Evolutionary conservation across 2,797 vertebrate genomes (phyloP).

Genomic region (Spinus olivaceus): DNA sequence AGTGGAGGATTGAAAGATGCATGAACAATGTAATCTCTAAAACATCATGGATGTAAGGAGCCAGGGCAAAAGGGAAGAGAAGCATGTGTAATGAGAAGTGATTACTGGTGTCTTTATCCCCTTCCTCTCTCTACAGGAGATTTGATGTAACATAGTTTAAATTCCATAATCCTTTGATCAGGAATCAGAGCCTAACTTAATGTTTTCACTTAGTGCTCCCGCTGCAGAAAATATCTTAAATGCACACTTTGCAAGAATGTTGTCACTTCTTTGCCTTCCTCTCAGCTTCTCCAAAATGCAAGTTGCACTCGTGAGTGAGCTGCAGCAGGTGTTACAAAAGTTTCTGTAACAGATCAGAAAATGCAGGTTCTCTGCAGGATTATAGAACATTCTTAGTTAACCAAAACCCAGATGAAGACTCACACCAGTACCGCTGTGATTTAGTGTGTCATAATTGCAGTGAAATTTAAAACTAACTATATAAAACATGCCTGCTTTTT

Average conservation of each 20-base stretch:
- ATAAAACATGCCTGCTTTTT: neutral
- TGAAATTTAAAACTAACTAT: neutral
- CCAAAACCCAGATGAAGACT: neutral
- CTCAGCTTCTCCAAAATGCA: neutral
- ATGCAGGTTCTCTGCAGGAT: neutral
- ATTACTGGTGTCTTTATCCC: neutral
- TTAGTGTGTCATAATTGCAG: neutral
- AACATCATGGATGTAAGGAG: neutral
- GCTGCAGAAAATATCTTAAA: neutral
- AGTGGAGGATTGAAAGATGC: neutral
- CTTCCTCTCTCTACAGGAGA: neutral
- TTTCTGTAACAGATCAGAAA: neutral
- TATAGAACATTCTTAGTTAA: neutral
- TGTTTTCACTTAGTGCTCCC: neutral
- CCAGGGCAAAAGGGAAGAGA: neutral
- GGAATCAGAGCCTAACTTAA: neutral
- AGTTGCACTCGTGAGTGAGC: neutral
- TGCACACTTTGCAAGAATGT: neutral
- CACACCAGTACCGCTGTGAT: neutral
- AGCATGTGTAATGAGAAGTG: neutral
- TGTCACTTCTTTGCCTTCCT: neutral
- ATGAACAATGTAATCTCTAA: neutral
- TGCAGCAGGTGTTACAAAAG: neutral
- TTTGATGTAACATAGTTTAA: neutral
- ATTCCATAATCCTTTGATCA: neutral